These are phyloP conservation scores for Drosophila obscura DNA, from an alignment of 1,140 invertebrate species.

Conservation along the genomic window DNA sequence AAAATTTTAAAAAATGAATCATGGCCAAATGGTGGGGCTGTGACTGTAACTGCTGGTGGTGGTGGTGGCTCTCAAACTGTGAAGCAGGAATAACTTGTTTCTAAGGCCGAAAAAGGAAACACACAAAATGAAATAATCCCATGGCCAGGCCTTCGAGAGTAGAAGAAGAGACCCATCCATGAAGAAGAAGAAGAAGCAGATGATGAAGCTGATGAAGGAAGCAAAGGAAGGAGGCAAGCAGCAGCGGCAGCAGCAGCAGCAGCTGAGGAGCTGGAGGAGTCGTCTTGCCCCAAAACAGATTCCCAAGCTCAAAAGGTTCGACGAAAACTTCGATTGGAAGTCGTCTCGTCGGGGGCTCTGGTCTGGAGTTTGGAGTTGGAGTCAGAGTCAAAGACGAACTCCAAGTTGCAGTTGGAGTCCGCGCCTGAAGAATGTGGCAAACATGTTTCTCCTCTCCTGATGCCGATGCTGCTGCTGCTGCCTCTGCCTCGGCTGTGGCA, in stretches of 20 bases:
- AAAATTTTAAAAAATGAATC: constrained; percentile 71
- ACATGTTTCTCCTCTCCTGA: constrained; percentile 64
- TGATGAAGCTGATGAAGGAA: constrained; percentile 2
- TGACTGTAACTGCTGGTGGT: constrained; percentile 33
- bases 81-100: constrained; percentile 81
- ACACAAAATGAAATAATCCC: constrained; percentile 83
- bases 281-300: constrained; percentile 63
- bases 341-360: too few species aligned
- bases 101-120: constrained; percentile 80
- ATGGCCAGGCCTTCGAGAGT: constrained; percentile 58
- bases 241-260: constrained; percentile 13
- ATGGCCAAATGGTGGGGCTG: constrained; percentile 62
- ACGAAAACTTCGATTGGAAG: constrained; percentile 77
- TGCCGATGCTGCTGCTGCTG: too few species aligned
- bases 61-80: constrained; percentile 52
- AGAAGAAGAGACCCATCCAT: constrained; percentile 21
- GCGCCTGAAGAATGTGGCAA: constrained; percentile 77
- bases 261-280: constrained; percentile 39
- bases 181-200: constrained; percentile 34
- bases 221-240: constrained; percentile 23
- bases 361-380: constrained; percentile 9
- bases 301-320: constrained; percentile 81
- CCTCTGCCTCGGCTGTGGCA: constrained; percentile 28
- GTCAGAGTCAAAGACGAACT: constrained; percentile 12
- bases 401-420: constrained; percentile 34